phyloP scores from a whole-genome alignment of 2,888 invertebrate genomes.

The Scaptodrosophila latifasciaeformis region DNA sequence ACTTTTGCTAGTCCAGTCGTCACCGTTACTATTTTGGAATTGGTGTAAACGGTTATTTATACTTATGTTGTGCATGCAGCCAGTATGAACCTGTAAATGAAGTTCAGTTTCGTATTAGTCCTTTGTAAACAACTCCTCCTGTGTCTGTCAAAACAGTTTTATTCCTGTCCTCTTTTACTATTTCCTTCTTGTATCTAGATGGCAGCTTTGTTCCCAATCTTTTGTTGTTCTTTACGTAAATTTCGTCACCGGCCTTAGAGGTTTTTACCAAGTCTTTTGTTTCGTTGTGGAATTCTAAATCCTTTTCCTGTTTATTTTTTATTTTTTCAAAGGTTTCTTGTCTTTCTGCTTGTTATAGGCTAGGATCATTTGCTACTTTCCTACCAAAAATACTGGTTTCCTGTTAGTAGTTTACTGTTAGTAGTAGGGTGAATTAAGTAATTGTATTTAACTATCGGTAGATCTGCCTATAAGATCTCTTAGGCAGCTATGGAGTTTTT shows the following conservation, averaged over 20 bases:
- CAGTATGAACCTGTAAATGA: neutral
- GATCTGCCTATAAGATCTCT: too few relatives aligned
- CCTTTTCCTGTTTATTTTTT: neutral
- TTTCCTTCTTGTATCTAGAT: neutral
- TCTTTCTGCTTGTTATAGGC: too few relatives aligned
- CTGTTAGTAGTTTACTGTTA: neutral
- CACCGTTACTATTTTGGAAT: neutral
- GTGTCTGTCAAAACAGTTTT: neutral
- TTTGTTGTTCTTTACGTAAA: too few relatives aligned
- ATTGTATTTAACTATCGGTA: neutral
- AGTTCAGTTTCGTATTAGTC: neutral
- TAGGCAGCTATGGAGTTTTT: neutral
- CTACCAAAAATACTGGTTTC: neutral
- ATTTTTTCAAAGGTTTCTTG: too few relatives aligned
- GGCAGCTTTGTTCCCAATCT: neutral
- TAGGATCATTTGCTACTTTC: too few relatives aligned
- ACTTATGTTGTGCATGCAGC: too few relatives aligned
- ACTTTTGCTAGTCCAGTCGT: neutral
- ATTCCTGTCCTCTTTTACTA: neutral
- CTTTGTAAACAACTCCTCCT: neutral
- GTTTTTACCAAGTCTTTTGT: too few relatives aligned
- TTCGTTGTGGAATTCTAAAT: neutral
- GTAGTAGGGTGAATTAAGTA: neutral
- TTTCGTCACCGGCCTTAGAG: too few relatives aligned
- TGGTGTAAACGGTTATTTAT: neutral